Percentiles rank a stretch among this genome's conserved stretches.
Evolutionary conservation across 2,888 invertebrate genomes (phyloP).

Genomic region (Brachypalpus laphriformis): DNA sequence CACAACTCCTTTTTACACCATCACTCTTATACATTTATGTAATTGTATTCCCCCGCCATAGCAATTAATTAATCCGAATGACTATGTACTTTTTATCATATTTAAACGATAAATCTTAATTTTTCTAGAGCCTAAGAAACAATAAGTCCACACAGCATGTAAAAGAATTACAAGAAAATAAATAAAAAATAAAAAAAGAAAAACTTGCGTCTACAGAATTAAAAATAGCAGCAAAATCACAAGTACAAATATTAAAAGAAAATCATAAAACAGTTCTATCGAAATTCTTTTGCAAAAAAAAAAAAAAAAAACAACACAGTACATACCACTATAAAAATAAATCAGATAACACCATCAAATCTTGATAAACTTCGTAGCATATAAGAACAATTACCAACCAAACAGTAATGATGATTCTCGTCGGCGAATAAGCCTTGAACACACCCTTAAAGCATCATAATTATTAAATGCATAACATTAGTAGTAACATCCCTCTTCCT

Average conservation of each 20-base stretch:
- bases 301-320: background rate
- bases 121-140: conserved; percentile 53
- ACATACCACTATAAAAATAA: background rate
- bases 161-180: conserved; percentile 60
- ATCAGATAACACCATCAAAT: conserved; percentile 8
- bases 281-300: conserved; percentile 8
- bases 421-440: background rate
- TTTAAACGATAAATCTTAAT: conserved; percentile 27
- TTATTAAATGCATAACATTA: conserved; percentile 23
- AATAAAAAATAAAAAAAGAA: conserved; percentile 11
- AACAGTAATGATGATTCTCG: conserved; percentile 13
- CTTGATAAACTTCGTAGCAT: background rate
- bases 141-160: conserved; percentile 63
- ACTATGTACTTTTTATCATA: conserved; percentile 50
- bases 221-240: conserved; percentile 65
- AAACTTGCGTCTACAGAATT: too few relatives aligned
- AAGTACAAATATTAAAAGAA: conserved; percentile 65
- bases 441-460: background rate
- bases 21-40: conserved; percentile 8
- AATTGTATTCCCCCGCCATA: conserved; percentile 23
- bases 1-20: conserved; percentile 13
- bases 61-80: conserved; percentile 7
- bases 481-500: conserved; percentile 1
- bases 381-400: conserved; percentile 4
- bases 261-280: background rate